Percentiles rank a stretch among this genome's conserved stretches.
These are phyloP conservation scores for Stomatorhinus ivindoensis DNA, from an alignment of 2,113 vertebrate species.

Conservation along the genomic window DNA sequence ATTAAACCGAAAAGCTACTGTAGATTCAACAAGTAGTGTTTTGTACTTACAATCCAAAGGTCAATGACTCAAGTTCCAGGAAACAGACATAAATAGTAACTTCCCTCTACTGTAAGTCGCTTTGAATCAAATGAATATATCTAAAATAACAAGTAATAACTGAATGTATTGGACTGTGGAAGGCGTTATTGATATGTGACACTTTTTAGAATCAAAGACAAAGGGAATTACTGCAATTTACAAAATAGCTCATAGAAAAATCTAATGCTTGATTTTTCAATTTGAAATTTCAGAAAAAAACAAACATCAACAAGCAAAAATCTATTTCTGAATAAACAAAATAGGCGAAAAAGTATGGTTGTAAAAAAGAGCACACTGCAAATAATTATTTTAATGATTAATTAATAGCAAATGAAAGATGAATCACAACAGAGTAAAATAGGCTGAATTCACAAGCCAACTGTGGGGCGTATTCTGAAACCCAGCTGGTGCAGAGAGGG, in stretches of 20 bases:
- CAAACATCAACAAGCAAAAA: not conserved
- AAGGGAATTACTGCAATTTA: not conserved
- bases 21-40: not conserved
- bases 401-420: not conserved
- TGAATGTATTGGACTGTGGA: not conserved
- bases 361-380: not conserved
- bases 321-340: not conserved
- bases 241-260: not conserved
- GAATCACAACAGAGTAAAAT: not conserved
- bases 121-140: not conserved
- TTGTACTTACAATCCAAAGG: not conserved
- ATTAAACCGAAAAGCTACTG: not conserved
- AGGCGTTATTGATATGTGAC: not conserved
- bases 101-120: not conserved
- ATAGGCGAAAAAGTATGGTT: not conserved
- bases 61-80: not conserved
- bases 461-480: not conserved
- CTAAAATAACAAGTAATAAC: not conserved
- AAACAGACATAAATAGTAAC: not conserved
- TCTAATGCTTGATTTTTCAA: not conserved
- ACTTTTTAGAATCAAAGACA: not conserved
- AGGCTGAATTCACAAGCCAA: not conserved
- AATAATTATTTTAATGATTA: not conserved
- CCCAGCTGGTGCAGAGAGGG: not conserved
- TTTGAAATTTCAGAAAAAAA: not conserved